Percentiles rank a stretch among this genome's conserved stretches.
Evolutionary conservation across 2,888 invertebrate species (phyloP).

Genomic region (Parthenolecanium corni): DNA sequence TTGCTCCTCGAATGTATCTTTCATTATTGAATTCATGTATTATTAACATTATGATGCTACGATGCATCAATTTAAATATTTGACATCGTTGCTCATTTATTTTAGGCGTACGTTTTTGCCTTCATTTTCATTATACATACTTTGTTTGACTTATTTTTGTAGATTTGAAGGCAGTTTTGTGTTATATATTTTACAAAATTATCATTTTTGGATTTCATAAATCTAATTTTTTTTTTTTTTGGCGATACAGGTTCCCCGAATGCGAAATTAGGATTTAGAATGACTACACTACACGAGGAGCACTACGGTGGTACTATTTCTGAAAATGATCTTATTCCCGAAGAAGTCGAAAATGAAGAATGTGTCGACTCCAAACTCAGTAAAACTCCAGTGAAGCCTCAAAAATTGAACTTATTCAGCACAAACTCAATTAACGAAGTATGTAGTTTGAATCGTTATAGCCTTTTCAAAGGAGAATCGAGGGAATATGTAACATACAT

Average conservation of each 20-base stretch:
- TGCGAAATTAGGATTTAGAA: constrained; percentile 67
- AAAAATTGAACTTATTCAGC: constrained; percentile 11
- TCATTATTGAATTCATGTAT: constrained; percentile 27
- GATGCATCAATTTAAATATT: constrained; percentile 6
- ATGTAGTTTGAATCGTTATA: background rate
- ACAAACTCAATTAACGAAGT: background rate
- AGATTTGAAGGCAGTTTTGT: constrained; percentile 29
- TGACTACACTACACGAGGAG: constrained; percentile 88
- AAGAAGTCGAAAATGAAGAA: constrained; percentile 37
- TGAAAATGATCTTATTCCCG: constrained; percentile 7
- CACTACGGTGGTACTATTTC: constrained; percentile 34
- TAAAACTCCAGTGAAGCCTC: constrained; percentile 14
- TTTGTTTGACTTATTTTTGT: constrained; percentile 27
- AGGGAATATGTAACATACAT: too few species aligned
- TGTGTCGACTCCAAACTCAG: background rate
- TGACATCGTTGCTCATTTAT: background rate
- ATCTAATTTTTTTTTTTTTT: constrained; percentile 24
- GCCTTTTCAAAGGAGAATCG: background rate
- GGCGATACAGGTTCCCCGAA: constrained; percentile 57
- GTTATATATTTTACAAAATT: constrained; percentile 31
- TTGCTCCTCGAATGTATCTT: background rate
- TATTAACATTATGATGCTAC: constrained; percentile 22
- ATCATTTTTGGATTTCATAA: too few species aligned
- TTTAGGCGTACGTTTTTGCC: too few species aligned
- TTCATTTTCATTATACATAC: too few species aligned